These are phyloP conservation scores for Leptopterna dolabrata DNA, from an alignment of 2,888 invertebrate species.

Conservation along the genomic window DNA sequence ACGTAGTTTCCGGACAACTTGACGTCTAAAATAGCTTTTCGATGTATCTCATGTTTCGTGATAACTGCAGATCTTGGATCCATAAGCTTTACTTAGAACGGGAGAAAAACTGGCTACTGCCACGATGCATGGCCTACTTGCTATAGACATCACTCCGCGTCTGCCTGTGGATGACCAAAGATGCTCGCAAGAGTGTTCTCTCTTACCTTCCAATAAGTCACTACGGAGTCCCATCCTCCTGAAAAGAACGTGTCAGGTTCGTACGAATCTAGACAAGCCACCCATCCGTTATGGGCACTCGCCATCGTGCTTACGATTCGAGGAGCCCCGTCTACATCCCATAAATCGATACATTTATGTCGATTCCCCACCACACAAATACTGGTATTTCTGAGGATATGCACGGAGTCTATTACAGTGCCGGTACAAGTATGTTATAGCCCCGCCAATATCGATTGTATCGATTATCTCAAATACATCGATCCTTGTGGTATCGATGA, in stretches of 20 bases:
- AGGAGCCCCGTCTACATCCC: neutral
- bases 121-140: neutral
- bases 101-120: conserved; percentile 5
- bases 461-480: no score
- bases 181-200: neutral
- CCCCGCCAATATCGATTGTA: no score
- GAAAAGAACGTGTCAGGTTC: neutral
- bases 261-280: neutral
- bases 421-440: no score
- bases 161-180: neutral
- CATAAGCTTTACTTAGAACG: neutral
- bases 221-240: neutral
- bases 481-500: no score
- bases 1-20: neutral
- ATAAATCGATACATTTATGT: neutral
- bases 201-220: neutral
- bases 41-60: neutral
- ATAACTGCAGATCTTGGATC: neutral
- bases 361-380: neutral
- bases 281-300: neutral
- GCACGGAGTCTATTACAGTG: neutral
- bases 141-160: neutral
- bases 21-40: neutral
- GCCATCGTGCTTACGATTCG: no score
- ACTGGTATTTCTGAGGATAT: no score